These are phyloP conservation scores for Ailuropoda melanoleuca DNA, from an alignment of 2,113 vertebrate species.

Conservation along the genomic window DNA sequence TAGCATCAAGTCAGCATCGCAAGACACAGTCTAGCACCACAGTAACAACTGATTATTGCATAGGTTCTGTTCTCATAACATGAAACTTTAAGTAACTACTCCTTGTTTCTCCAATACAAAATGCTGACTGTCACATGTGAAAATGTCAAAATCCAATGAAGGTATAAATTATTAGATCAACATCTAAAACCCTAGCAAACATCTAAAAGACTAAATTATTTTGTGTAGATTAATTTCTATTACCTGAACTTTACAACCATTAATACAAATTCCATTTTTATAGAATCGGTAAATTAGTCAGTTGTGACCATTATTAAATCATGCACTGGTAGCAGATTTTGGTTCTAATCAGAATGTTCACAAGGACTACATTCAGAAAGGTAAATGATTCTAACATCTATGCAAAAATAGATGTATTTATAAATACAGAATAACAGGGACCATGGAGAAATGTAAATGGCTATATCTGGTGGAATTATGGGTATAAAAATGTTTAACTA, in stretches of 20 bases:
- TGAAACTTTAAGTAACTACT: not conserved
- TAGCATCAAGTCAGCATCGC: not conserved
- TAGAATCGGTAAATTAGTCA: not conserved
- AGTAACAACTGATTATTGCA: not conserved
- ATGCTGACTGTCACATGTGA: not conserved
- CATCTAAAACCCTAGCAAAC: not conserved
- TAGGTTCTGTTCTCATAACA: not conserved
- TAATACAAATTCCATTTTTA: conserved; percentile 5
- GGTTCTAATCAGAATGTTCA: conserved; percentile 16
- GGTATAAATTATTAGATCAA: not conserved
- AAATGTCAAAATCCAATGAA: not conserved
- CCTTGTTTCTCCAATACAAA: conserved; percentile 13
- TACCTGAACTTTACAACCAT: not conserved
- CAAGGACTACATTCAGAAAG: conserved; percentile 8
- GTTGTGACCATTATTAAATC: conserved; percentile 25
- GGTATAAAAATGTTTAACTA: not conserved
- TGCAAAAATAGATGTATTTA: not conserved
- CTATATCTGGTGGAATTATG: not conserved
- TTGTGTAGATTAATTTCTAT: not conserved
- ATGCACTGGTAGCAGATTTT: not conserved
- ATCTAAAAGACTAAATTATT: conserved; percentile 30
- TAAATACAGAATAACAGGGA: not conserved
- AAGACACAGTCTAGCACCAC: not conserved
- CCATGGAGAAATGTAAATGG: not conserved
- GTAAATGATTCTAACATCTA: not conserved